These are phyloP conservation scores for Redunca redunca DNA, from an alignment of 2,113 vertebrate species.

Conservation along the genomic window DNA sequence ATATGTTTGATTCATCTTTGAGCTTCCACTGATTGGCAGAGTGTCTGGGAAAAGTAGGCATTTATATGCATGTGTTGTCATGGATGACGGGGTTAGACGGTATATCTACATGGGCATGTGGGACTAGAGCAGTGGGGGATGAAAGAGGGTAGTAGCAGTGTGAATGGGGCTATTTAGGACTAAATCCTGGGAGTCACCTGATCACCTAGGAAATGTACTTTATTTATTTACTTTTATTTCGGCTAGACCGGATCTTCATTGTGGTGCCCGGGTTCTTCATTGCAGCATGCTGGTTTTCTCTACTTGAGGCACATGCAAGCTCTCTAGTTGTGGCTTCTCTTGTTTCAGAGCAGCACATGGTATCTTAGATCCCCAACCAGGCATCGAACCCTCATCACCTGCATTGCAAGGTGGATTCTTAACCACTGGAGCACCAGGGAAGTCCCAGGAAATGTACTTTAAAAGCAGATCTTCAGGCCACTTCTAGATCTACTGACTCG, in stretches of 20 bases:
- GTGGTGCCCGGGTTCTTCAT: rapidly evolving
- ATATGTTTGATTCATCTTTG: not conserved
- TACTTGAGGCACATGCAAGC: not conserved
- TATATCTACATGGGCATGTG: rapidly evolving
- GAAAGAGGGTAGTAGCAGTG: no score
- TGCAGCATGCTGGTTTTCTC: not conserved
- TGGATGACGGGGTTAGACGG: rapidly evolving
- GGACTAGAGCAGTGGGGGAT: not conserved
- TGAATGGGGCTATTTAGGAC: not conserved
- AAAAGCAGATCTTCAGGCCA: not conserved
- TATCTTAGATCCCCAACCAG: not conserved
- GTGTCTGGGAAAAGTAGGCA: not conserved
- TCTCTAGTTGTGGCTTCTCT: not conserved
- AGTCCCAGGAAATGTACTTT: not conserved
- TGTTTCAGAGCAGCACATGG: not conserved
- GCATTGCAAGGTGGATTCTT: not conserved
- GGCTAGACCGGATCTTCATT: rapidly evolving
- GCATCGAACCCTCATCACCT: rapidly evolving
- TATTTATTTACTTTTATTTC: not conserved
- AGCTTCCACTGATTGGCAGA: not conserved
- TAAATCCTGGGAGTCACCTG: not conserved
- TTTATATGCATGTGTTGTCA: not conserved
- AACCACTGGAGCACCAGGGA: not conserved
- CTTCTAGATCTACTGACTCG: not conserved
- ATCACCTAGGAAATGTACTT: not conserved